phyloP scores from a whole-genome alignment of 2,888 invertebrate genomes.

The Agonopterix arenella region DNA sequence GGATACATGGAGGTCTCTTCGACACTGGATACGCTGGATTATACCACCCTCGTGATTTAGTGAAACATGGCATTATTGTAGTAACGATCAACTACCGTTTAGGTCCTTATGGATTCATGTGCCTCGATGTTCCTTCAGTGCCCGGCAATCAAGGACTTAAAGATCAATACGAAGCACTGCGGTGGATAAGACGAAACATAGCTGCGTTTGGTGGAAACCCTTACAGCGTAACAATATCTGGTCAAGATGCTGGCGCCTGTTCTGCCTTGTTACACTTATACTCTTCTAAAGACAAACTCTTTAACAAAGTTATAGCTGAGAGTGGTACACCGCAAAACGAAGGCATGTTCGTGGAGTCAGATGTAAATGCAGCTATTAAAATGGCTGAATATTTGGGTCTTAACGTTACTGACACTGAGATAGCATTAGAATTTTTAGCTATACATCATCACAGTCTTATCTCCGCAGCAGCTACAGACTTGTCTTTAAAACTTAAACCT shows the following conservation, averaged over 20 bases:
- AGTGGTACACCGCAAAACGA: constrained; percentile 59
- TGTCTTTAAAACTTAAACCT: constrained; percentile 44
- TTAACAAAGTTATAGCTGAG: constrained; percentile 52
- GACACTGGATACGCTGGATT: constrained; percentile 39
- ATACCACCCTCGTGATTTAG: constrained; percentile 42
- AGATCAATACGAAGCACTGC: constrained; percentile 56
- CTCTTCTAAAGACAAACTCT: constrained; percentile 54
- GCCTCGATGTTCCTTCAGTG: constrained; percentile 47
- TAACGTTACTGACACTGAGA: constrained; percentile 40
- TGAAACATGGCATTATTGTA: constrained; percentile 52
- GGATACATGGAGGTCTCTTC: constrained; percentile 63
- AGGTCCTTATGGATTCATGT: constrained; percentile 66
- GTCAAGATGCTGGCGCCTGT: constrained; percentile 56
- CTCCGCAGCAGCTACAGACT: constrained; percentile 40
- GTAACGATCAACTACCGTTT: constrained; percentile 63
- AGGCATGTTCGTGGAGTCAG: constrained; percentile 49
- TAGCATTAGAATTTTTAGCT: constrained; percentile 47
- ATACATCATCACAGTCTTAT: constrained; percentile 42
- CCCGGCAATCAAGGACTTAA: constrained; percentile 66
- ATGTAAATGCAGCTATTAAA: constrained; percentile 46
- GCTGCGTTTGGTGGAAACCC: constrained; percentile 63
- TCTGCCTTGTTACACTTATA: constrained; percentile 58
- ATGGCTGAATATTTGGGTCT: constrained; percentile 50
- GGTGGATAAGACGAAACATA: constrained; percentile 57
- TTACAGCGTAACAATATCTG: constrained; percentile 56